Evolutionary conservation across 2,797 vertebrate species (phyloP), one percentile per base, ranked within the genome.

Genomic region (Centropyge bicolor): DNA sequence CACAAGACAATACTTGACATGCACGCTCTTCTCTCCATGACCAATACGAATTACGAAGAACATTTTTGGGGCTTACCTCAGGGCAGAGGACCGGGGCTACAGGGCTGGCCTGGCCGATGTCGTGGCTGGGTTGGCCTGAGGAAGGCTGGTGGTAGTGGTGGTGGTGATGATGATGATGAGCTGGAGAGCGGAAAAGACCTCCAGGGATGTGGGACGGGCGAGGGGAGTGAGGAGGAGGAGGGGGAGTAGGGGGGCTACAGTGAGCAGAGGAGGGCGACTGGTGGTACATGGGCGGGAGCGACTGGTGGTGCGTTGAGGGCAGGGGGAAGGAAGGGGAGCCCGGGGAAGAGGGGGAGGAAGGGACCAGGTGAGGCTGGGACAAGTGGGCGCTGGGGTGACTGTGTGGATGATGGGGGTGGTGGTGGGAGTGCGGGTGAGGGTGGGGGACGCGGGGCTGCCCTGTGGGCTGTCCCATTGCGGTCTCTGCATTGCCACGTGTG

Each of bases 121-220:
- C 92, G 0, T 95, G 90, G 86, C 91, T 93, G 52, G 95, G 12
- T 43, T 96, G 94, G 92, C 96, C 91, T n/a, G 92, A 95, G 90
- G 74, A 86, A 65, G 93, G 91, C 89, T 95, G 93, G 67, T 95
- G 92, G 86, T 92, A 88, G 82, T 91, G 91, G 77, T 93, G 51
- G n/a, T 87, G 85, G 41, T 90, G 90, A 13, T 91, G 89, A 11
- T 91, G 90, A 7, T 90, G 90, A 38, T 90, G 90, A 45, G 89
- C 72, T 6, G 91, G 97, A 1, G 98, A 95, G 56, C 95, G 96
- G 92, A 97, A 97, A 85, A 96, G 87, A 17, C 96, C 94, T 0
- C 95, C 92, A 0, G 97, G 95, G 89, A 96, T 83, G 0, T 96
- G 95, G 0, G 97, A 88, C 0, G 96, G 86, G 68, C 94, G 95